Evolutionary conservation across 2,113 vertebrate species (phyloP).

Genomic region (Hucho hucho): DNA sequence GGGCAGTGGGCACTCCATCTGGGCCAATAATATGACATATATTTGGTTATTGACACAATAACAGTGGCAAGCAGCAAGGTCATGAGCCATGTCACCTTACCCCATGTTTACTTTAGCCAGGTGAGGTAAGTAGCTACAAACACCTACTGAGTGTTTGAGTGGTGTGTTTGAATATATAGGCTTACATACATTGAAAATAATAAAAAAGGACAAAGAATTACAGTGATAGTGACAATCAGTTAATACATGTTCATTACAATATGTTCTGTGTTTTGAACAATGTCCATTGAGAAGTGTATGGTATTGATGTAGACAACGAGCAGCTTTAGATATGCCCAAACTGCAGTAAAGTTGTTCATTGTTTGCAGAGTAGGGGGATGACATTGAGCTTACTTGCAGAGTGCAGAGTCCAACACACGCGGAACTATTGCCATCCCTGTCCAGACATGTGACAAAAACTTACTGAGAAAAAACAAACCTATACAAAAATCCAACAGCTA

Average conservation of each 20-base stretch:
- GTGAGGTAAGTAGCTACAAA: constrained; percentile 38
- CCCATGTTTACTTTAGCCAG: constrained; percentile 56
- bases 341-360: neutral
- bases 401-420: constrained; percentile 66
- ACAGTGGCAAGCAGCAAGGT: constrained; percentile 18
- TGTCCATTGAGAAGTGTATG: neutral
- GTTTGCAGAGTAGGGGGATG: neutral
- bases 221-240: neutral
- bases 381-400: constrained; percentile 23
- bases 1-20: constrained; percentile 11
- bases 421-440: constrained; percentile 4
- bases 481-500: neutral
- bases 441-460: constrained; percentile 3
- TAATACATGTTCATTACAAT: neutral
- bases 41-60: constrained; percentile 29
- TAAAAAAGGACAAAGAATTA: constrained; percentile 9
- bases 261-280: neutral
- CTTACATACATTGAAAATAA: constrained; percentile 6
- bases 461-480: neutral
- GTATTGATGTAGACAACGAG: too few relatives aligned
- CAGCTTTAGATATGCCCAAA: too few relatives aligned
- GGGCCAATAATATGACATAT: constrained; percentile 4
- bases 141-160: constrained; percentile 14
- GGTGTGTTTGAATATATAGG: constrained; percentile 2
- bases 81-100: constrained; percentile 34